Evolutionary conservation across 2,113 vertebrate species (phyloP), one percentile per base, ranked within the genome.

Genomic region (Gymnarchus niloticus): DNA sequence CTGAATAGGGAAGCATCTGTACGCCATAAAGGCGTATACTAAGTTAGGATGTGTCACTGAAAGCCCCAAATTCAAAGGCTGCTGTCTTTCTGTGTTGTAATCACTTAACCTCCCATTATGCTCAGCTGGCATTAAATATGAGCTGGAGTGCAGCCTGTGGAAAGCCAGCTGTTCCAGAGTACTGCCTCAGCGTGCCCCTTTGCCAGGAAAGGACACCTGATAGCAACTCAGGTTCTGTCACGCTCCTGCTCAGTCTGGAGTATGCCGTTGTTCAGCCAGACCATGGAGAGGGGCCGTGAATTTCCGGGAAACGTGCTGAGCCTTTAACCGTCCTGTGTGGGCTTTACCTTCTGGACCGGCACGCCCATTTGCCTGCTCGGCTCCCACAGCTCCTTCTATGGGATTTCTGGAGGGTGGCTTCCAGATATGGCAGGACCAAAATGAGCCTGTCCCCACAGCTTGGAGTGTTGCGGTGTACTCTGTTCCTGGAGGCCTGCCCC

Each of bases 351-450:
- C 33, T 86, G 80, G 88, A 90, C 86, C 65, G 89, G 92, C 89
- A 91, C 59, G 6, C 6, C 23, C 59, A n/a, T n/a, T 19, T 19
- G 8, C 52, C 3, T n/a, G n/a, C 56, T 86, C 88, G n/a, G 88
- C 88, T 49, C 49, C n/a, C 37, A 56, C 59, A 89, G 86, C 44
- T 69, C 61, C 61, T 37, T 69, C 37, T 5, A 4, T 69, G 33
- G 51, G 6, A n/a, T n/a, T n/a, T n/a, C n/a, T n/a, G 56, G 85
- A 80, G 52, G 52, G 52, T 41, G 52, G 6, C 54, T 69, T 57
- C 82, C 73, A 85, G 85, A 9, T 88, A 92, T 57, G 91, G 89
- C 90, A 90, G 91, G 90, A 90, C 86, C 83, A 86, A 88, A 78
- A 87, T 90, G 88, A 90, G 89, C 91, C 90, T 88, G 41, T 49